These are phyloP conservation scores for Dallia pectoralis DNA, from an alignment of 2,797 vertebrate genomes.

Conservation along the genomic window DNA sequence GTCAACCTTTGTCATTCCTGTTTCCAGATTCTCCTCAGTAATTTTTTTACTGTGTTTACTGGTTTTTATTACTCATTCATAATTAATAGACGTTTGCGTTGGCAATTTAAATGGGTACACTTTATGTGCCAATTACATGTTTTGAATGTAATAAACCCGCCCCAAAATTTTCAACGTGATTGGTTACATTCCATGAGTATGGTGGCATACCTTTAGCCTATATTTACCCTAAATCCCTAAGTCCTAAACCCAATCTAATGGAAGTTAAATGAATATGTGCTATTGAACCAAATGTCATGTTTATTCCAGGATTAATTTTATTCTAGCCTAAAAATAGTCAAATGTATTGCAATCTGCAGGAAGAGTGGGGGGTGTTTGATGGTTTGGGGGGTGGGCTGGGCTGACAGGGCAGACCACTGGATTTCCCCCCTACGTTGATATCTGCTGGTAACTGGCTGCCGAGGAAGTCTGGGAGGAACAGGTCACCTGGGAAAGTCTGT, in stretches of 20 bases:
- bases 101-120: too few species aligned
- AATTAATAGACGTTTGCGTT: too few species aligned
- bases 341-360: conserved; percentile 40
- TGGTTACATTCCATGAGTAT: conserved; percentile 10
- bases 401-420: neutral
- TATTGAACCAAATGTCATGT: neutral
- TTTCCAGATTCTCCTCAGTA: neutral
- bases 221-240: neutral
- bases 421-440: conserved; percentile 11
- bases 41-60: neutral
- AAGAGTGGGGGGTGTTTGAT: conserved; percentile 40
- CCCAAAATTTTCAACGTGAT: neutral
- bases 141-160: too few species aligned
- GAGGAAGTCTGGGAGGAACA: conserved; percentile 24
- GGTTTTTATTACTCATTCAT: too few species aligned
- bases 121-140: too few species aligned
- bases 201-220: conserved; percentile 5
- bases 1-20: neutral
- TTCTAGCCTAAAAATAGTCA: conserved; percentile 37
- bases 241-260: conserved; percentile 21
- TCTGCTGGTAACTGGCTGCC: conserved; percentile 52
- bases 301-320: conserved; percentile 17
- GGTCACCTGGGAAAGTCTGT: conserved; percentile 60
- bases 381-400: neutral
- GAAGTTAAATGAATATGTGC: neutral